Conservation (phyloP, 2,888 invertebrate genomes). For the Drosophila barbarae region DNA sequence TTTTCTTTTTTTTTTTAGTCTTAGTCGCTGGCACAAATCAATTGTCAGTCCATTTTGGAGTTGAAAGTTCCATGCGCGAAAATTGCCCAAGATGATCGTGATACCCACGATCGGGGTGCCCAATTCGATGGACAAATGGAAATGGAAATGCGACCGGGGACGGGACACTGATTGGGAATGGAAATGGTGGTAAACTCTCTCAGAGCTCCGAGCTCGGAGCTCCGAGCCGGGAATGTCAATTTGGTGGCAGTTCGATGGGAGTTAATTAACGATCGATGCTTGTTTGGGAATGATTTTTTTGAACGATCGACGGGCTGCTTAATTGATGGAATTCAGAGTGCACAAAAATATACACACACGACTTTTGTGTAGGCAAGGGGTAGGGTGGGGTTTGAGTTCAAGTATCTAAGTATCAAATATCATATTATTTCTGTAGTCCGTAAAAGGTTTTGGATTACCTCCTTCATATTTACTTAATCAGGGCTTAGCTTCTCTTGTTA, state of each 20-base stretch:
- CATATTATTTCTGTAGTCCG: not conserved
- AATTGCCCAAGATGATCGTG: constrained; percentile 49
- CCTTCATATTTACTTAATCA: not conserved
- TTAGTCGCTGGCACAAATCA: constrained; percentile 62
- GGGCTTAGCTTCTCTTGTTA: not conserved
- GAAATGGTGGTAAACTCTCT: constrained; percentile 53
- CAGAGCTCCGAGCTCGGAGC: constrained; percentile 31
- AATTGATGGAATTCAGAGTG: constrained; percentile 32
- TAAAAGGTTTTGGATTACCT: not conserved
- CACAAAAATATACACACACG: constrained; percentile 10
- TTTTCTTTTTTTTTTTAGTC: constrained; percentile 30
- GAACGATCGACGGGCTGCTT: constrained; percentile 21
- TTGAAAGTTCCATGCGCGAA: constrained; percentile 50
- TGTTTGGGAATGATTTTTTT: constrained; percentile 31
- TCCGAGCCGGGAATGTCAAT: constrained; percentile 52
- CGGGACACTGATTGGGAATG: constrained; percentile 12
- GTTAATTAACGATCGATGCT: constrained; percentile 38
- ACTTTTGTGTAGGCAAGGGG: not conserved
- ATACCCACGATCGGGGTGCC: constrained; percentile 30
- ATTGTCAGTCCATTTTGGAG: constrained; percentile 61
- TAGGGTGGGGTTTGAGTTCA: not conserved
- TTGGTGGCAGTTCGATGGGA: constrained; percentile 48
- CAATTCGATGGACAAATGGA: constrained; percentile 24
- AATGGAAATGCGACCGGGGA: constrained; percentile 11
- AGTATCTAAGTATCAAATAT: not conserved